phyloP scores from a whole-genome alignment of 2,888 invertebrate species.

The Mesodorylaimus sp. region DNA sequence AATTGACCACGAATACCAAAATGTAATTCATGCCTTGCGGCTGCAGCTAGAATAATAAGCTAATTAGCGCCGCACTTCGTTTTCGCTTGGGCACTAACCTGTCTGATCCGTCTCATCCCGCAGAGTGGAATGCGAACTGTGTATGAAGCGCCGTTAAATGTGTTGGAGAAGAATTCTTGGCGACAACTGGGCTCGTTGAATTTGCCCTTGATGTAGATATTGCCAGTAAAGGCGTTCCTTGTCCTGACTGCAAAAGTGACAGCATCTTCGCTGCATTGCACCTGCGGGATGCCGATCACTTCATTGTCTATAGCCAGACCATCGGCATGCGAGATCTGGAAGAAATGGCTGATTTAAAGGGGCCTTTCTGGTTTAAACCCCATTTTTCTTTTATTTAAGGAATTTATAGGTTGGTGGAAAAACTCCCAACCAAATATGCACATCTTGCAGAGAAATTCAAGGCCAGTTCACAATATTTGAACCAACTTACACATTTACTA shows the following conservation, averaged over 20 bases:
- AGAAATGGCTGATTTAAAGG: too few relatives aligned
- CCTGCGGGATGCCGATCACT: conserved; percentile 17
- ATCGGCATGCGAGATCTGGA: too few relatives aligned
- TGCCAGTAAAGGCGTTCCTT: conserved; percentile 21
- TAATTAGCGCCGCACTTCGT: too few relatives aligned
- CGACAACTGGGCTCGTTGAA: conserved; percentile 18
- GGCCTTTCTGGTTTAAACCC: too few relatives aligned
- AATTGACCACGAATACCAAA: conserved; percentile 20
- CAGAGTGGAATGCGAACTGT: conserved; percentile 21
- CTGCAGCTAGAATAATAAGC: conserved; percentile 14
- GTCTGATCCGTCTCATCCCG: conserved; percentile 22
- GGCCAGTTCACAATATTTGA: too few relatives aligned
- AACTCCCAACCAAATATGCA: too few relatives aligned
- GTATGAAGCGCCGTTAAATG: conserved; percentile 16
- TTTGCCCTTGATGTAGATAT: conserved; percentile 22
- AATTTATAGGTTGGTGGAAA: too few relatives aligned
- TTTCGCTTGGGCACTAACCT: too few relatives aligned
- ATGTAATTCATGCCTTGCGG: conserved; percentile 21
- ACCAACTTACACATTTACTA: too few relatives aligned
- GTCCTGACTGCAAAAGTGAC: conserved; percentile 18
- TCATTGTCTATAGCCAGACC: conserved; percentile 16
- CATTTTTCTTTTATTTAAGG: too few relatives aligned
- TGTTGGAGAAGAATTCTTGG: conserved; percentile 18
- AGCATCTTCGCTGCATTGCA: conserved; percentile 18
- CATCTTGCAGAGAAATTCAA: too few relatives aligned